Base-by-base conservation (phyloP, 2,113 vertebrate species). In the Anolis carolinensis region DNA sequence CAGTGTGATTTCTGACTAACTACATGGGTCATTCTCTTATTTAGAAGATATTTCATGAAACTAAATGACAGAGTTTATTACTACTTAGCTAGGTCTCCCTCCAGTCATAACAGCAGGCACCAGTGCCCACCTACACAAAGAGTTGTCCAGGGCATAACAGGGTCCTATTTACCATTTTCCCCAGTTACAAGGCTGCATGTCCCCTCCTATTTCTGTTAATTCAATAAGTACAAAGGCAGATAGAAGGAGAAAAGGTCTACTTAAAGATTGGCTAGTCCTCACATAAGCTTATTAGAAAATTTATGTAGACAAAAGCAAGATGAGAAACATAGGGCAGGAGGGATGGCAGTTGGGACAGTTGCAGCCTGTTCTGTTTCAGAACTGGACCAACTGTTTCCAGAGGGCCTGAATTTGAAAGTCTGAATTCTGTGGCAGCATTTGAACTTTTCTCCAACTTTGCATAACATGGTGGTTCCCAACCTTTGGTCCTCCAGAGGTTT, bases 1-100 rank as follows among this genome's bases (percentile, higher is more conserved):
- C 85, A 75, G 86, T 95, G 89, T 96, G 94, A 95, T 96, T 97
- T 94, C 95, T 94, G 95, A 94, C 93, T 96, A 97, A 94, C 87
- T 87, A 93, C 94, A 88, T 94, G 74, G 92, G 93, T 93, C 86
- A 92, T 90, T 95, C 85, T 88, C 87, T 80, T 83, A 84, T 89
- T 80, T 90, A 83, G 85, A 91, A 95, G 55, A 89, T 94, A 95
- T 89, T 96, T 95, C 88, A 93, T 91, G 87, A 95, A 96, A 96
- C 88, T 93, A 95, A 95, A 92, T 95, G 75, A 94, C 91, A 86
- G 85, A 65, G 55, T 81, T 65, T 72, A 48, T 72, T 73, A 63
- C 36, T 62, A 65, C 34, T 73, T 73, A 80, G 39, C 65, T 81
- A 32, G n/a, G 79, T 30, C 62, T 86, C n/a, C n/a, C 9, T 36